A percentile compares a stretch with the other conserved stretches of the same genome.
phyloP scores from a whole-genome alignment of 1,140 invertebrate genomes.

The Arctopsyche grandis region DNA sequence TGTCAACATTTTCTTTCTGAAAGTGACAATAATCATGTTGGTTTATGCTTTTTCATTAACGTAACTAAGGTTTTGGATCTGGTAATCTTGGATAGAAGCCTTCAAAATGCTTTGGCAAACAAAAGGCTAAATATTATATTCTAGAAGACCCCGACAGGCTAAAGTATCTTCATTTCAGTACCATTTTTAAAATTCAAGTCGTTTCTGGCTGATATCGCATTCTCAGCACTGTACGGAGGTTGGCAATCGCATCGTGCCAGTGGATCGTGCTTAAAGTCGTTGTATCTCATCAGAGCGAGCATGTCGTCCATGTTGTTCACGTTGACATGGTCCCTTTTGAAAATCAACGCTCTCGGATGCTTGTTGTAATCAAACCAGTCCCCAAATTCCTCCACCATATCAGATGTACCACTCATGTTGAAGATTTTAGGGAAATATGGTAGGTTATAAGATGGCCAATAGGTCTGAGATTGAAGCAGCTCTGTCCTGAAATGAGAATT shows the following conservation, averaged over 20 bases:
- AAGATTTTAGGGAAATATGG: conserved; percentile 75
- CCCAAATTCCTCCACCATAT: conserved; percentile 71
- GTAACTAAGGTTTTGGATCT: no score
- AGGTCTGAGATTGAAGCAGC: conserved; percentile 66
- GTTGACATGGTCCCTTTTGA: conserved; percentile 69
- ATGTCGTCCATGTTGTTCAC: conserved; percentile 69
- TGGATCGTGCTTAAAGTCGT: conserved; percentile 78
- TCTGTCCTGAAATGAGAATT: conserved; percentile 71
- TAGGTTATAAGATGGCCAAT: conserved; percentile 82
- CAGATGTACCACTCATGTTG: conserved; percentile 71
- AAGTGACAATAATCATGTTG: no score
- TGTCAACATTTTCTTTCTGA: no score
- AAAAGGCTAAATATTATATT: no score
- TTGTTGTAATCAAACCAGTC: conserved; percentile 78
- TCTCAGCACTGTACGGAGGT: conserved; percentile 78
- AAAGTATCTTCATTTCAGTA: no score
- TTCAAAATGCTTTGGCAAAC: no score
- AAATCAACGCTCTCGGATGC: conserved; percentile 73
- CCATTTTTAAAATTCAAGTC: conserved; percentile 77
- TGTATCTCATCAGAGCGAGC: conserved; percentile 77
- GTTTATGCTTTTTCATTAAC: no score
- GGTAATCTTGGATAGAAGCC: no score
- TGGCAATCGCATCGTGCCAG: conserved; percentile 73
- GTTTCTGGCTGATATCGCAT: conserved; percentile 76
- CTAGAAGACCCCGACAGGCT: no score